phyloP scores from a whole-genome alignment of 2,797 vertebrate genomes.

The Columba guinea region DNA sequence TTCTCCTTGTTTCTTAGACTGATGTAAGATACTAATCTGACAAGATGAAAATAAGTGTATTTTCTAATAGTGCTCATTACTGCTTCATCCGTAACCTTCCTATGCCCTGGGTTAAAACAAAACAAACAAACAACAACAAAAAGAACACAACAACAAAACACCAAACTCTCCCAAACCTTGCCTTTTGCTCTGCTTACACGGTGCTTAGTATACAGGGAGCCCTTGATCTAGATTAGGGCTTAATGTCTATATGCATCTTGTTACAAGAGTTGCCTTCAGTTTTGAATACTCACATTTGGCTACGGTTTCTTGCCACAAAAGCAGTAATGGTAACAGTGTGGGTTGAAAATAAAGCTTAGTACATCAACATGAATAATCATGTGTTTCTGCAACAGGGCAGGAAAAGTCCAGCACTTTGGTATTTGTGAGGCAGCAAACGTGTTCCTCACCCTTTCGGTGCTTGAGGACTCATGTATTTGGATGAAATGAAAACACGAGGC shows the following conservation, averaged over 20 bases:
- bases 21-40: neutral
- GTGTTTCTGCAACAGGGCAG: neutral
- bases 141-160: neutral
- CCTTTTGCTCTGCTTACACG: neutral
- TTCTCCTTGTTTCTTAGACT: neutral
- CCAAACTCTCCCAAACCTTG: neutral
- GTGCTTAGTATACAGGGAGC: neutral
- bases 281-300: neutral
- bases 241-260: neutral
- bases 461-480: neutral
- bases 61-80: neutral
- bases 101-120: neutral
- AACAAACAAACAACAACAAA: accelerated
- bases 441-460: neutral
- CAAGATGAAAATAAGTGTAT: neutral
- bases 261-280: neutral
- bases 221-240: neutral
- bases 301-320: neutral
- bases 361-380: accelerated
- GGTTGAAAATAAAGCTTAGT: neutral
- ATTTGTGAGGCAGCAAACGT: neutral
- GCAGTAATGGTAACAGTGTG: neutral
- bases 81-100: neutral
- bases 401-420: neutral
- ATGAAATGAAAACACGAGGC: neutral